Evolutionary conservation across 2,797 vertebrate genomes (phyloP), one percentile per base, ranked within the genome.

Genomic region (Pagetopsis macropterus): DNA sequence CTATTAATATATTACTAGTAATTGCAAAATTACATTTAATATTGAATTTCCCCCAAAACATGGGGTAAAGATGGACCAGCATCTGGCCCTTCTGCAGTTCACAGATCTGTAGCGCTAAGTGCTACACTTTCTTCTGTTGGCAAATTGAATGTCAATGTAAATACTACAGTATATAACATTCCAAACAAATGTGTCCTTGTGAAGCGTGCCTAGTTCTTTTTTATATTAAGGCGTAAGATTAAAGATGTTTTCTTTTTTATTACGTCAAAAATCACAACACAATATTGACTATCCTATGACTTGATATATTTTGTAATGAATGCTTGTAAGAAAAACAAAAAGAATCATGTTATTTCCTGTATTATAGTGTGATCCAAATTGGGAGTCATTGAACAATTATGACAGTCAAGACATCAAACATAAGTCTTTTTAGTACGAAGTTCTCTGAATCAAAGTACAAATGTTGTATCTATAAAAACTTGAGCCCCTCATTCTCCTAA

Each of bases 401-500:
- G 9, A 21, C n/a, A 62, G 4, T 46, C 17, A n/a, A 68, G 33
- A 51, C 37, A 50, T 51, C 19, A 49, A 69, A 50, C 16, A 4
- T 52, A 8, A 1, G 2, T 41, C 17, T 10, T 43, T 23, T 27
- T 16, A 44, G 23, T 23, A 8, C 7, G 14, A 17, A 21, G 31
- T 40, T 43, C n/a, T 14, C 37, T 23, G 1, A 48, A 65, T 62
- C 4, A 57, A 9, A 50, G 27, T 19, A 23, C 17, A 27, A 58
- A 7, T 23, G 57, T 2, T 54, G 17, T n/a, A 19, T 37, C 44
- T 23, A 6, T 19, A 27, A 27, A 27, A 27, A 27, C 45, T 21
- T 37, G 10, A 60, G 12, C 43, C 31, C 17, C 1, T 37, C 33
- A 14, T 9, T 65, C 21, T 71, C 33, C 80, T 70, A 31, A 77